Percentiles rank a stretch among this genome's conserved stretches.
phyloP scores from a whole-genome alignment of 2,797 vertebrate species.

The Pseudotriccus pelzelni region DNA sequence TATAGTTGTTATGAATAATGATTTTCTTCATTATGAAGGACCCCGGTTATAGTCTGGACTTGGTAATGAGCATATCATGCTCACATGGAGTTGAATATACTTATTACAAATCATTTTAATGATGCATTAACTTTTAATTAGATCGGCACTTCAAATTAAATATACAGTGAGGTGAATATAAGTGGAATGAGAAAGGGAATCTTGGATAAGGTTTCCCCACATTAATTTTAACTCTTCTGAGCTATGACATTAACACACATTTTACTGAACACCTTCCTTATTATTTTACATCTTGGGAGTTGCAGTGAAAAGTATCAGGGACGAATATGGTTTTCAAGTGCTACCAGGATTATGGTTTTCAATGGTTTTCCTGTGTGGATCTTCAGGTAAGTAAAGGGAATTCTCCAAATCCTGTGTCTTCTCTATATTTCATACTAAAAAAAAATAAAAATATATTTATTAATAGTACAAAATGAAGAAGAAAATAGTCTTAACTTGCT shows the following conservation, averaged over 20 bases:
- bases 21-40: conserved; percentile 14
- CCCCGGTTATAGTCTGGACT: neutral
- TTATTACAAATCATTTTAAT: conserved; percentile 69
- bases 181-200: neutral
- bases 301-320: neutral
- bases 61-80: conserved; percentile 8
- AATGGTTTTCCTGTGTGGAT: neutral
- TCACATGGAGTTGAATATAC: conserved; percentile 19
- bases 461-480: neutral
- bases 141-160: conserved; percentile 44
- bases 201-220: neutral
- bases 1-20: neutral
- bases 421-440: neutral
- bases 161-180: neutral
- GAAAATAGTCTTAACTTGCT: neutral
- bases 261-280: neutral
- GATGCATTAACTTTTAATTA: conserved; percentile 68
- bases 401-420: neutral
- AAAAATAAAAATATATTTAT: neutral
- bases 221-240: conserved; percentile 10
- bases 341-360: neutral
- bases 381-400: neutral
- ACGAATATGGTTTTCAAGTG: neutral
- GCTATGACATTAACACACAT: neutral
- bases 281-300: neutral